Base-by-base conservation (phyloP, 1,140 invertebrate genomes). In the Cherax destructor region DNA sequence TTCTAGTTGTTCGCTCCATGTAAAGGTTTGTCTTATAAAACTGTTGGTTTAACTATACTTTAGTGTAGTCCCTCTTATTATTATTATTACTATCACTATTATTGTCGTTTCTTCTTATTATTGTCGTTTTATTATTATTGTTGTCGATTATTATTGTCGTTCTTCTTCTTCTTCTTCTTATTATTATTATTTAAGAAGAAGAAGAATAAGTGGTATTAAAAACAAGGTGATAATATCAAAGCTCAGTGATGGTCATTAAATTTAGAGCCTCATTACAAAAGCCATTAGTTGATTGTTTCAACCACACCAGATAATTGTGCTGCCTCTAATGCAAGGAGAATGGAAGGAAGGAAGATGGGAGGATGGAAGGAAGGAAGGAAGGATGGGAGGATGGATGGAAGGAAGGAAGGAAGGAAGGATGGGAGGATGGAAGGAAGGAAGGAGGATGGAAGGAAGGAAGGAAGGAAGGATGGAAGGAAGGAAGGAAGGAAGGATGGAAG, bases 271-370 rank as follows among this genome's bases (percentile, higher is more conserved):
- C 24, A 74, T 24, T 30, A 74, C 69, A 6, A 9, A 30, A 4
- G 69, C 69, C 69, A 74, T 74, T 74, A 74, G 69, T 74, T 74
- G 24, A 74, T 74, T 74, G 69, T n/a, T 74, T 74, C 69, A 74
- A 21, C 69, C 24, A n/a, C 21, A 74, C 6, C 69, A 74, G 69
- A 30, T 74, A 30, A 74, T 74, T 74, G 24, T 24, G 21, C 6
- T 21, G 69, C 18, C 69, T 10, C 7, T n/a, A 30, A 7, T n/a
- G n/a, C 69, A 9, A 5, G 13, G 61, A 21, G 11, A 16, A 16
- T 10, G 61, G 61, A 5, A 16, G 61, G 13, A 16, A 65, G 9
- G 61, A 21, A 16, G 61, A 65, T 11, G 13, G 61, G 10, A 65
- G 52, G 52, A 56, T 11, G 61, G 3, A 21, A 65, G 61, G 61